Evolutionary conservation across 2,888 invertebrate species (phyloP), one percentile per base, ranked within the genome.

Genomic region (Tetrapedia diversipes): DNA sequence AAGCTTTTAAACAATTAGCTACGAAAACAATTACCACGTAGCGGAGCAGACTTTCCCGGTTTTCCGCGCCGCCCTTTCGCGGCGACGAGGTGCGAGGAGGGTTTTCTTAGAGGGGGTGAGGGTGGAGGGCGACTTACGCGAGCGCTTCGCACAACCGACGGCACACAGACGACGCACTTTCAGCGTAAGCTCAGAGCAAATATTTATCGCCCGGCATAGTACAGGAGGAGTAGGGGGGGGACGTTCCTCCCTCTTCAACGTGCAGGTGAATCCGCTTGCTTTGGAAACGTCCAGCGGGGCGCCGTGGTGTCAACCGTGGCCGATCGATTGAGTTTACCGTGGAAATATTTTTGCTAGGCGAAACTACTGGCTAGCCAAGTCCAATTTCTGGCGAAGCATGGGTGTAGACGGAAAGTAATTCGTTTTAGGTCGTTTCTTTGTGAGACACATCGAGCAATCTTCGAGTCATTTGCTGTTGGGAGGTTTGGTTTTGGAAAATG

Each of bases 1-100:
- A 84, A 88, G 88, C 86, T 88, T 88, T 89, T 87, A 86, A 88
- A 89, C 88, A 88, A 89, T 89, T 89, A 89, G 84, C 85, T 87
- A 81, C 74, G 86, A 86, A 88, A 89, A 88, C 86, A 88, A 86
- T 88, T 82, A 86, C 81, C 77, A 68, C 77, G 69, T 79, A 63
- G 75, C 74, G 65, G 60, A 47, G 49, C 67, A 53, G 77, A 53
- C 61, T 71, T 64, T 67, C 72, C 32, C 47, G 41, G 53, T 67
- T 77, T 76, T 79, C 80, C 64, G 29, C 49, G 43, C 45, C 49
- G 51, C 69, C 82, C 79, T 77, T 81, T 71, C 81, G 57, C 81
- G 71, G 22, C 56, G 43, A 57, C 41, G 11, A 39, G 34, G 63
- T 29, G 39, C 51, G 57, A 22, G 22, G 37, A 45, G 69, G 69